Conservation (phyloP, 2,888 invertebrate species). For the Lypha dubia region DNA sequence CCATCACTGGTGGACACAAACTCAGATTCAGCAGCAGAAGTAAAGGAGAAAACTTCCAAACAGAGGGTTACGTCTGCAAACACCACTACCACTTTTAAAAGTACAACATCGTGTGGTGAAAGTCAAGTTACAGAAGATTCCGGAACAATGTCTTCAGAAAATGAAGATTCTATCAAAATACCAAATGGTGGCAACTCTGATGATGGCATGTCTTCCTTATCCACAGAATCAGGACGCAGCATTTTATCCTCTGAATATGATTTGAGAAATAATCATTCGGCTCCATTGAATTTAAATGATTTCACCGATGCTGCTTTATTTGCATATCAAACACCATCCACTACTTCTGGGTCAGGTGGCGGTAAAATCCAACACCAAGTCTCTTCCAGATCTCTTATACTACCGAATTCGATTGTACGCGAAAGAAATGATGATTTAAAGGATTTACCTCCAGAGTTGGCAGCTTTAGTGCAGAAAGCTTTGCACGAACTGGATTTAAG, state of each 20-base stretch:
- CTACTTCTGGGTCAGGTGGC: constrained; percentile 79
- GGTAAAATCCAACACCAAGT: constrained; percentile 71
- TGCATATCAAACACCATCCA: constrained; percentile 78
- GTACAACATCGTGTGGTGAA: constrained; percentile 75
- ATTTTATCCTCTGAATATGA: constrained; percentile 82
- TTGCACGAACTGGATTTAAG: constrained; percentile 83
- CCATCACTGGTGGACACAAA: constrained; percentile 84
- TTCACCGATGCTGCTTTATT: constrained; percentile 75
- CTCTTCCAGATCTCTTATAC: constrained; percentile 57
- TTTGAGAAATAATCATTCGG: constrained; percentile 73
- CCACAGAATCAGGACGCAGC: constrained; percentile 81
- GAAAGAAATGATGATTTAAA: constrained; percentile 83
- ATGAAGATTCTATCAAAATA: constrained; percentile 77
- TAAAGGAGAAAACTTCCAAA: constrained; percentile 16
- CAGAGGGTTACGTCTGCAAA: constrained; percentile 75
- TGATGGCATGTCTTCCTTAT: constrained; percentile 80
- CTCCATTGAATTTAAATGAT: constrained; percentile 75
- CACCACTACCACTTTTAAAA: constrained; percentile 76
- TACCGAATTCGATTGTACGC: constrained; percentile 80
- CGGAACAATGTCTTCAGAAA: constrained; percentile 78
- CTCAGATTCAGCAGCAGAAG: constrained; percentile 69
- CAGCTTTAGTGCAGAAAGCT: constrained; percentile 86
- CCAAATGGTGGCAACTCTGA: constrained; percentile 77
- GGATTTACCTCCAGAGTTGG: constrained; percentile 86
- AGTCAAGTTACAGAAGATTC: constrained; percentile 83